Conservation (phyloP, 1,140 invertebrate genomes). For the Trichonephila clavipes region DNA sequence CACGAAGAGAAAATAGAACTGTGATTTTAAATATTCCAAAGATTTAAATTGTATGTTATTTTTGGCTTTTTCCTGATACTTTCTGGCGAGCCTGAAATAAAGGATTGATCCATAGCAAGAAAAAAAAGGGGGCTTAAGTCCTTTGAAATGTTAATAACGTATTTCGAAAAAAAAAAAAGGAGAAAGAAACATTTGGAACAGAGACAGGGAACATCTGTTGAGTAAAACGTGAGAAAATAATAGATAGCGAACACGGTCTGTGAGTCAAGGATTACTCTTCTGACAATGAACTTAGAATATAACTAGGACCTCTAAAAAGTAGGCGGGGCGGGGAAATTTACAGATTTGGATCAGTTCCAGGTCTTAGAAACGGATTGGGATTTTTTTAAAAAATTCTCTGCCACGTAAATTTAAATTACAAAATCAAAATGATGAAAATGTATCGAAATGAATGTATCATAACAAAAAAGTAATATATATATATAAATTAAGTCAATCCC, state of each 20-base stretch:
- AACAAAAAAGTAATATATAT: no score
- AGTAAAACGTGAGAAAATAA: neutral
- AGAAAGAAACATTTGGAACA: neutral
- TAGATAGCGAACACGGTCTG: neutral
- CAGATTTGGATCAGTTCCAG: neutral
- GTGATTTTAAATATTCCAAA: no score
- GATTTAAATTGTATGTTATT: no score
- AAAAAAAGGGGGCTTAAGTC: neutral
- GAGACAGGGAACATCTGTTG: neutral
- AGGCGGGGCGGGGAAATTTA: neutral
- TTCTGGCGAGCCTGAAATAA: no score
- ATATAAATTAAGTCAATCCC: no score
- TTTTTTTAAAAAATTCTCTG: neutral
- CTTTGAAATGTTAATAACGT: neutral
- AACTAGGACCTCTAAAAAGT: neutral
- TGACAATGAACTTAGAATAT: neutral
- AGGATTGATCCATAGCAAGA: no score
- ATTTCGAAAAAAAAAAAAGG: neutral
- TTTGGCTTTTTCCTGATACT: no score
- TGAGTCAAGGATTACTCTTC: neutral
- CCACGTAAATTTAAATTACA: no score
- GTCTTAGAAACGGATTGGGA: neutral
- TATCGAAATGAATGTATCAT: no score
- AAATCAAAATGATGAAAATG: no score
- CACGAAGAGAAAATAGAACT: no score